Evolutionary conservation across 2,113 vertebrate genomes (phyloP).

Genomic region (Ptychochromis oligacanthus): DNA sequence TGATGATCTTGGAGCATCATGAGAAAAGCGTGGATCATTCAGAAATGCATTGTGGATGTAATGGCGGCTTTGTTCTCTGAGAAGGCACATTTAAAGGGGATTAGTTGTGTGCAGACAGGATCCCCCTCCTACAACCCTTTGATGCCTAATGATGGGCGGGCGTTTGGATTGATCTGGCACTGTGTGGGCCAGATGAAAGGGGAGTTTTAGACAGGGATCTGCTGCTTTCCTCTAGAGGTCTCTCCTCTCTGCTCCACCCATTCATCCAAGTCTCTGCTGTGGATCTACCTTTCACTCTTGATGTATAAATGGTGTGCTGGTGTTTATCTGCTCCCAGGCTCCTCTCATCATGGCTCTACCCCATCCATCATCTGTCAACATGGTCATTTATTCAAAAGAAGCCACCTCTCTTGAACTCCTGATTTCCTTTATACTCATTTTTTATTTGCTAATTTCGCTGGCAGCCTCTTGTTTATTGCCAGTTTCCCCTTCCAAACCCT

Average conservation of each 20-base stretch:
- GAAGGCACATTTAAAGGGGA: constrained; percentile 68
- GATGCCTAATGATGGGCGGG: constrained; percentile 75
- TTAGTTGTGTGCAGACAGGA: constrained; percentile 66
- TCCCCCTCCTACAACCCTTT: constrained; percentile 68
- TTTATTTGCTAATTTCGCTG: neutral
- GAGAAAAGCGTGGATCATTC: constrained; percentile 42
- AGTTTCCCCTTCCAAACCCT: neutral
- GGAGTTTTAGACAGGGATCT: constrained; percentile 59
- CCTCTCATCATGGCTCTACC: neutral
- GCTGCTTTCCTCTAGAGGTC: constrained; percentile 62
- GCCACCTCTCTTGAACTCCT: neutral
- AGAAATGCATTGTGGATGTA: constrained; percentile 58
- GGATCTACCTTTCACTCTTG: constrained; percentile 59
- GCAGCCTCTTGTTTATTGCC: neutral
- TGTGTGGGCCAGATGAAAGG: constrained; percentile 75
- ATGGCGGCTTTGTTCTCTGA: constrained; percentile 69
- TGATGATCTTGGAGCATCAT: constrained; percentile 36
- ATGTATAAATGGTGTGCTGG: constrained; percentile 34
- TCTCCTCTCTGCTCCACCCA: constrained; percentile 53
- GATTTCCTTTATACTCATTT: constrained; percentile 29
- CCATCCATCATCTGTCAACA: constrained; percentile 12
- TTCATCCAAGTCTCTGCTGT: constrained; percentile 41
- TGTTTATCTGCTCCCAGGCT: constrained; percentile 38
- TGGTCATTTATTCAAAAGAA: neutral
- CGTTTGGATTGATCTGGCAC: constrained; percentile 70